Percentiles rank a stretch among this genome's conserved stretches.
phyloP scores from a whole-genome alignment of 2,113 vertebrate genomes.

The Cervus canadensis region DNA sequence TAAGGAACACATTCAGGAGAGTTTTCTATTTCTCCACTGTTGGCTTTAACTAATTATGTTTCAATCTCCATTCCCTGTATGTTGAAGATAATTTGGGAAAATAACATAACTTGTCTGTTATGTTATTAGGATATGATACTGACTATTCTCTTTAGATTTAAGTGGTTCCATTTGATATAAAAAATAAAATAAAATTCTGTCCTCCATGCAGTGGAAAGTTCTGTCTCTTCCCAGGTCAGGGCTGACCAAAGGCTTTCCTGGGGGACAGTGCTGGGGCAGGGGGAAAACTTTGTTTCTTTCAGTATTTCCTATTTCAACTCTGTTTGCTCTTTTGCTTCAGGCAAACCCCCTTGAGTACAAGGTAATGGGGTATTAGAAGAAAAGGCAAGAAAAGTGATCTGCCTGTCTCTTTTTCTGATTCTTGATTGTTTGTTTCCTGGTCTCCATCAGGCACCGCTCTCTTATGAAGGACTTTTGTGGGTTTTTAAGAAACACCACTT shows the following conservation, averaged over 20 bases:
- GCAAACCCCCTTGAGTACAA: not conserved
- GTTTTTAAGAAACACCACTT: not conserved
- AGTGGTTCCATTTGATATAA: not conserved
- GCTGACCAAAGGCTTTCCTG: not conserved
- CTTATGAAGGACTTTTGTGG: not conserved
- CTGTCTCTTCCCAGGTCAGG: not conserved
- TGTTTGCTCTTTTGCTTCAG: not conserved
- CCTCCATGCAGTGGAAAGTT: not conserved
- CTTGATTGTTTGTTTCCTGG: not conserved
- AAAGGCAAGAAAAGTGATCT: not conserved
- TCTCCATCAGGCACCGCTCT: not conserved
- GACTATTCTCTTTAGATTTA: not conserved
- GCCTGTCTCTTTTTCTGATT: not conserved
- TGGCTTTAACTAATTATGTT: not conserved
- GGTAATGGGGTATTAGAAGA: not conserved
- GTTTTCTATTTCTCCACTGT: not conserved
- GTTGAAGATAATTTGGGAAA: not conserved
- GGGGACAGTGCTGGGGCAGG: rapidly evolving
- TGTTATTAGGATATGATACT: not conserved
- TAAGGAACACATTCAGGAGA: not conserved
- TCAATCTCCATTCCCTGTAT: not conserved
- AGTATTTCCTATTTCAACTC: not conserved
- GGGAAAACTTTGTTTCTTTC: not conserved
- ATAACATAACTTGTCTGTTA: not conserved
- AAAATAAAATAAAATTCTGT: not conserved